Percentiles rank a stretch among this genome's conserved stretches.
These are phyloP conservation scores for Oikopleura albicans DNA, from an alignment of 23 tunicate genomes.

Conservation along the genomic window DNA sequence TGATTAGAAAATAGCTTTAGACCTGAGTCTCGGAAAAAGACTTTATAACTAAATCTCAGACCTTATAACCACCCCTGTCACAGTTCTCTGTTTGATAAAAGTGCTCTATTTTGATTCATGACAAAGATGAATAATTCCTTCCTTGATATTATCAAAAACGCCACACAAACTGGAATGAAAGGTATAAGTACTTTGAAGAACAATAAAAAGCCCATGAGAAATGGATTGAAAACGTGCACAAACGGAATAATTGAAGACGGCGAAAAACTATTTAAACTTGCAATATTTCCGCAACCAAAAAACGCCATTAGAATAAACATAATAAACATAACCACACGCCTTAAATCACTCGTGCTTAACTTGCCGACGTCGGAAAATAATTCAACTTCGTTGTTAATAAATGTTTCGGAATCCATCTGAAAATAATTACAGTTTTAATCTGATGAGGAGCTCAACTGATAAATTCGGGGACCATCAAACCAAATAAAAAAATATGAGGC, in stretches of 20 bases:
- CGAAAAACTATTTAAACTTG: conserved; percentile 79
- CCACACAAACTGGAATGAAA: not conserved
- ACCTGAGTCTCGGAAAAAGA: too few species aligned
- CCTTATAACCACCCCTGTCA: too few species aligned
- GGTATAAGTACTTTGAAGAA: conserved; percentile 40
- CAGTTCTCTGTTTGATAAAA: too few species aligned
- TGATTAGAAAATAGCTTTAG: too few species aligned
- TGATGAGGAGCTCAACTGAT: too few species aligned
- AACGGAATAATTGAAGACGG: conserved; percentile 59
- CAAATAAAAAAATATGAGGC: too few species aligned
- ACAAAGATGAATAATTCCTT: not conserved
- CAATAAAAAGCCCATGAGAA: conserved; percentile 61
- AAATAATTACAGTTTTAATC: too few species aligned
- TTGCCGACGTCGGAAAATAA: conserved; percentile 17
- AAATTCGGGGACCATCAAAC: too few species aligned
- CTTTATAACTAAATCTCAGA: too few species aligned
- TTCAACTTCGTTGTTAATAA: too few species aligned
- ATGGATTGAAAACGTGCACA: conserved; percentile 52
- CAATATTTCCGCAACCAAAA: conserved; percentile 88
- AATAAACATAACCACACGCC: conserved; percentile 37
- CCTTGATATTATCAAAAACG: not conserved
- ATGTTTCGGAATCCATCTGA: too few species aligned
- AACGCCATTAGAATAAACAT: conserved; percentile 55
- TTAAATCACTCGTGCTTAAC: conserved; percentile 13
- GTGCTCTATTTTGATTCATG: not conserved